These are phyloP conservation scores for Leptodactylus fallax DNA, from an alignment of 2,797 vertebrate genomes.

Conservation along the genomic window DNA sequence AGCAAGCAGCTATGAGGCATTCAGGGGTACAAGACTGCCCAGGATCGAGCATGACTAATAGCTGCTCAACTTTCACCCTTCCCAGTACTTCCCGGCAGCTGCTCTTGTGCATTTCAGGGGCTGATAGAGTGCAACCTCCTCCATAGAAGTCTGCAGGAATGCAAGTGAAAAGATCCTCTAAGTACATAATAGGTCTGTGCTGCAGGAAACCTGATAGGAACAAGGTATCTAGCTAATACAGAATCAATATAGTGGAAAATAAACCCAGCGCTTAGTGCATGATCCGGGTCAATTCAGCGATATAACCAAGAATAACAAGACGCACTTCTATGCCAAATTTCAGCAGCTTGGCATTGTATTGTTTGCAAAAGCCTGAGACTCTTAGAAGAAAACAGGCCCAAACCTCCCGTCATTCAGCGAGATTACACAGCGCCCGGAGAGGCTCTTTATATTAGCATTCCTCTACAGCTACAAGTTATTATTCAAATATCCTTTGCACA, in stretches of 20 bases:
- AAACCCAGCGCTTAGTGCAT: not conserved
- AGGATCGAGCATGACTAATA: not conserved
- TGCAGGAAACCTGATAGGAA: too few relatives aligned
- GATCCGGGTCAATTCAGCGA: not conserved
- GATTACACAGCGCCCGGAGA: not conserved
- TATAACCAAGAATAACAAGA: not conserved
- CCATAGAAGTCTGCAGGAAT: not conserved
- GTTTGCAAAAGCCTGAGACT: not conserved
- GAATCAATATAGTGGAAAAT: too few relatives aligned
- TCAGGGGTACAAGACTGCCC: not conserved
- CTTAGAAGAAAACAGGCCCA: not conserved
- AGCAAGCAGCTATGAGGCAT: not conserved
- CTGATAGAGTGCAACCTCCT: not conserved
- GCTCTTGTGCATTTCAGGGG: not conserved
- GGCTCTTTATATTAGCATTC: constrained; percentile 28
- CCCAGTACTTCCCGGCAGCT: not conserved
- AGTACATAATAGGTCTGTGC: too few relatives aligned
- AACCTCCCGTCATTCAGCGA: not conserved
- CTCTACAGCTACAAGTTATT: not conserved
- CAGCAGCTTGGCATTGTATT: not conserved
- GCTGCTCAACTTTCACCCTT: not conserved
- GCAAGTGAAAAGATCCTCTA: too few relatives aligned
- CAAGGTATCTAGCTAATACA: too few relatives aligned
- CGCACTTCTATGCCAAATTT: not conserved
- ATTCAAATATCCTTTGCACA: not conserved